phyloP scores from a whole-genome alignment of 2,888 invertebrate species.

The Leptinotarsa peninsularis region DNA sequence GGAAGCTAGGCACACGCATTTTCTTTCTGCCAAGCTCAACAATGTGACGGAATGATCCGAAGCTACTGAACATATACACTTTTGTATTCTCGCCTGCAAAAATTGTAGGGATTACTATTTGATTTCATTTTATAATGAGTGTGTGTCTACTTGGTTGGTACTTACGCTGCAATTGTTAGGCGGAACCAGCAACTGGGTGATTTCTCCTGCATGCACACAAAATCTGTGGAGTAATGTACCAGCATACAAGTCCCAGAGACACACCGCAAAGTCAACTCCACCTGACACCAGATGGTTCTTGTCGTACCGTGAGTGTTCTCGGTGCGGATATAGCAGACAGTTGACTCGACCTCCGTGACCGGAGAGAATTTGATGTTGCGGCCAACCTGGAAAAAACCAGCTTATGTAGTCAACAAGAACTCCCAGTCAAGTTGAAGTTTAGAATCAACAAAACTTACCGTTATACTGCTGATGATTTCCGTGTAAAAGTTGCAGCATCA shows the following conservation, averaged over 20 bases:
- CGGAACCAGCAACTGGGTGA: slow-evolving; percentile 93
- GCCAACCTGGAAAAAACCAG: slow-evolving; percentile 77
- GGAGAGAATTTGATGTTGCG: slow-evolving; percentile 85
- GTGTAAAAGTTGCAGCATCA: slow-evolving; percentile 91
- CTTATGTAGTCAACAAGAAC: slow-evolving; percentile 9
- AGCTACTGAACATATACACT: slow-evolving; percentile 96
- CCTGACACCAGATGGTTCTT: slow-evolving; percentile 92
- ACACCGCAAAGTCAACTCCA: slow-evolving; percentile 97
- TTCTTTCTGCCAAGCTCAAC: slow-evolving; percentile 90
- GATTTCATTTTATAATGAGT: too few relatives aligned
- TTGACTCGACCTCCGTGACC: slow-evolving; percentile 96
- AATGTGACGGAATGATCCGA: slow-evolving; percentile 98
- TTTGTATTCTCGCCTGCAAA: slow-evolving; percentile 87
- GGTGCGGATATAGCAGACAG: slow-evolving; percentile 93
- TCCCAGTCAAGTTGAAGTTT: slow-evolving; percentile 1
- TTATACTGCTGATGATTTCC: slow-evolving; percentile 86
- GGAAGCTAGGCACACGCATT: slow-evolving; percentile 91
- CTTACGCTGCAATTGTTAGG: slow-evolving; percentile 89
- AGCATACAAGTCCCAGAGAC: slow-evolving; percentile 94
- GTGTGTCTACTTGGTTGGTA: slow-evolving; percentile 43
- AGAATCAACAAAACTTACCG: slow-evolving; percentile 66
- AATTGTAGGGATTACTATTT: background rate
- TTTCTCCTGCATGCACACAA: slow-evolving; percentile 98
- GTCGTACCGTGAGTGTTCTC: slow-evolving; percentile 90
- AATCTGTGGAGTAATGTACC: slow-evolving; percentile 92